Evolutionary conservation across 2,113 vertebrate species (phyloP), one percentile per base, ranked within the genome.

Genomic region (Kryptolebias marmoratus): DNA sequence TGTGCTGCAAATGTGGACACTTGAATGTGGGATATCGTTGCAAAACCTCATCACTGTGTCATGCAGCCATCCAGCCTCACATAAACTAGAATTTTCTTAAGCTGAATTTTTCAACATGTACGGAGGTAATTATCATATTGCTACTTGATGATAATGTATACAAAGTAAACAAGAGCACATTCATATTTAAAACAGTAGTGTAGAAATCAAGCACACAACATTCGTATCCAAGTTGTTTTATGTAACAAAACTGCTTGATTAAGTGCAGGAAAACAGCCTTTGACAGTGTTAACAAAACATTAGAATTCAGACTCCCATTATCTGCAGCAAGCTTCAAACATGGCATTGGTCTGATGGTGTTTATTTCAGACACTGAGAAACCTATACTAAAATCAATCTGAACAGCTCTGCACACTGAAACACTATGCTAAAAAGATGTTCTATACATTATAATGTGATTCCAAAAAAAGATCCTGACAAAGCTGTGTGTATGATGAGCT

Each of bases 1-100:
- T 53, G 45, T 39, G 65, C 68, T 78, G 78, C 71, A 57, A 65
- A 71, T 65, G 60, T 82, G 74, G 64, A 78, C 73, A 7, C 15
- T 57, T 15, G 39, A 6, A 42, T 10, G 39, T 3, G 58, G 59
- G 27, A 30, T 71, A n/a, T 67, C 70, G 32, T 27, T 57, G 10
- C 55, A 68, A 58, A 16, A 58, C 2, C 3, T 31, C 11, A 32
- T 58, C 31, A 36, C 1, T 14, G 12, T 28, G 36, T 22, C 42
- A 45, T 28, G 3, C 59, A 28, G 42, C 27, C 22, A 61, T 22
- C 7, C 8, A 39, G 39, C 11, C n/a, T 44, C 12, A 27, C n/a
- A 44, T 12, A 13, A 42, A 39, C 1, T 5, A 10, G n/a, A 7
- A 42, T 44, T 44, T 16, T 11, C 5, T 22, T 60, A 27, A 11